Conservation (phyloP, 2,888 invertebrate genomes). For the Hemithea aestivaria region DNA sequence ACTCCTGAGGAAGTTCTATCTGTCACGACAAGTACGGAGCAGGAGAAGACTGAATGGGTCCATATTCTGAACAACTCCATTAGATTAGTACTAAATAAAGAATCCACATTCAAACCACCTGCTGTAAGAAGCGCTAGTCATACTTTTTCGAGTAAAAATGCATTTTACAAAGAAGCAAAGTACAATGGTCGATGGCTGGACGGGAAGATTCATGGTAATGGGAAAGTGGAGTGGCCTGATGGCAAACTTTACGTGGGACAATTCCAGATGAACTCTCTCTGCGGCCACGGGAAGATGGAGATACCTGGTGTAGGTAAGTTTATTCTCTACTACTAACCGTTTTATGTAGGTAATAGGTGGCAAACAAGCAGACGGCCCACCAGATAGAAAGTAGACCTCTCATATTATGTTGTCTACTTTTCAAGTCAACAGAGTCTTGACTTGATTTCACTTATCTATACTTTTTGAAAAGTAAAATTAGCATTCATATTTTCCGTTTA, state of each 20-base stretch:
- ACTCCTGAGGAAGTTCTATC: constrained; percentile 89
- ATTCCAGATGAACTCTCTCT: constrained; percentile 85
- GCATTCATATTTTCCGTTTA: too few species aligned
- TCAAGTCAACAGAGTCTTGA: too few species aligned
- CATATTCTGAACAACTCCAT: constrained; percentile 87
- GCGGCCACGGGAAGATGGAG: constrained; percentile 85
- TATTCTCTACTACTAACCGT: constrained; percentile 6
- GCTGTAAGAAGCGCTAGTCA: constrained; percentile 85
- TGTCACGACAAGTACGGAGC: constrained; percentile 81
- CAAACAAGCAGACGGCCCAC: neutral
- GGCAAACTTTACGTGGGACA: constrained; percentile 90
- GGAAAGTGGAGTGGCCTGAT: constrained; percentile 90
- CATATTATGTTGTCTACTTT: too few species aligned
- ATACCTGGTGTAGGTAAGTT: constrained; percentile 79
- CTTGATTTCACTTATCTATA: too few species aligned
- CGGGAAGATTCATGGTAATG: constrained; percentile 90
- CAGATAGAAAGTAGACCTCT: too few species aligned
- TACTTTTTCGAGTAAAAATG: constrained; percentile 83
- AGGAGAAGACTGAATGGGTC: constrained; percentile 89
- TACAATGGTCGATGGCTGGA: constrained; percentile 90
- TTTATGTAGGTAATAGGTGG: too few species aligned
- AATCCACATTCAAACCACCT: constrained; percentile 82
- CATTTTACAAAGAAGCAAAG: constrained; percentile 86
- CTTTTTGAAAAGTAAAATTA: too few species aligned
- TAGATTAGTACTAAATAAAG: constrained; percentile 82